Evolutionary conservation across 2,888 invertebrate genomes (phyloP).

Genomic region (Molorchus minor): DNA sequence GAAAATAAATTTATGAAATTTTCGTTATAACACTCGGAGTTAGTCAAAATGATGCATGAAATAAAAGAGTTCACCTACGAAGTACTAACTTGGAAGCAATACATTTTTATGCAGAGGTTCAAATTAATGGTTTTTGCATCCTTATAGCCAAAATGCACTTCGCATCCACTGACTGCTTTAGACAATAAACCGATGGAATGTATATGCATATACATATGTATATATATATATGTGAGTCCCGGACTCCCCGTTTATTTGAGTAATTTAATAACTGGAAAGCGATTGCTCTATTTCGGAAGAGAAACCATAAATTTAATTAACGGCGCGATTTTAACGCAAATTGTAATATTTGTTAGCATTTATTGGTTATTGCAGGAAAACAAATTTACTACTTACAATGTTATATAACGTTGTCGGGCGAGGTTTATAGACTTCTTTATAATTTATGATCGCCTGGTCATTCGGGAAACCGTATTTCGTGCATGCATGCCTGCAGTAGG

Average conservation of each 20-base stretch:
- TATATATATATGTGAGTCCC: slow-evolving; percentile 23
- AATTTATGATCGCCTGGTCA: slow-evolving; percentile 18
- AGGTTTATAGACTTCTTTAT: slow-evolving; percentile 24
- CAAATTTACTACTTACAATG: slow-evolving; percentile 26
- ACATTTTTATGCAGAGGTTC: background rate
- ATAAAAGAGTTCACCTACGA: too few species aligned
- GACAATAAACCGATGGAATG: slow-evolving; percentile 41
- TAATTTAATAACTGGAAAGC: slow-evolving; percentile 72
- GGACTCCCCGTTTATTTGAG: slow-evolving; percentile 70
- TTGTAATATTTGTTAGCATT: slow-evolving; percentile 27
- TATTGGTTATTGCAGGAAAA: slow-evolving; percentile 25
- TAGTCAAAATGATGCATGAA: too few species aligned
- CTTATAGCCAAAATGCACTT: slow-evolving; percentile 31
- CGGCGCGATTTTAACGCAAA: slow-evolving; percentile 34
- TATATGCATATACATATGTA: slow-evolving; percentile 17
- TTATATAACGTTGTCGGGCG: slow-evolving; percentile 26
- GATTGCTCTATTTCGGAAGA: slow-evolving; percentile 61
- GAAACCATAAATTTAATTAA: slow-evolving; percentile 52
- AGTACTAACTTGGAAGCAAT: too few species aligned
- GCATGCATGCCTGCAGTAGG: background rate
- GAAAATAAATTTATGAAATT: too few species aligned
- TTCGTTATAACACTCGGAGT: too few species aligned
- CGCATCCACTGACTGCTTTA: slow-evolving; percentile 36
- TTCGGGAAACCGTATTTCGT: slow-evolving; percentile 15
- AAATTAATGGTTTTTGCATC: slow-evolving; percentile 8